phyloP scores from a whole-genome alignment of 2,888 invertebrate species.

The Ochlodes sylvanus region DNA sequence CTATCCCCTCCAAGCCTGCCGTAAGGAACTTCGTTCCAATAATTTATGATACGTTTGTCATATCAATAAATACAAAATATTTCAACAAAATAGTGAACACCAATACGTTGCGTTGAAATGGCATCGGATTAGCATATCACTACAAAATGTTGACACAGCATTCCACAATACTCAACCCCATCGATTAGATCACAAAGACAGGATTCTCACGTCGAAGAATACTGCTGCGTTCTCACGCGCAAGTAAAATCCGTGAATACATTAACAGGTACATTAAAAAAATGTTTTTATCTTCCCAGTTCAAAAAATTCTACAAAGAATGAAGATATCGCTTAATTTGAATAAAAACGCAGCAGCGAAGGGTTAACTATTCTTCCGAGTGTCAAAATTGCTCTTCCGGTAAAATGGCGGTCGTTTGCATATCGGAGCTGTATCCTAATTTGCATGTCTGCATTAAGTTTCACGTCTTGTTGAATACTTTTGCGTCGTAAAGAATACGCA shows the following conservation, averaged over 20 bases:
- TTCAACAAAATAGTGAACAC: not conserved
- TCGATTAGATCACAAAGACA: constrained; percentile 69
- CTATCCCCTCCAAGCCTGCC: too few species aligned
- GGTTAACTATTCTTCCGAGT: constrained; percentile 79
- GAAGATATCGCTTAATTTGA: constrained; percentile 66
- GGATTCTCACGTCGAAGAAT: constrained; percentile 66
- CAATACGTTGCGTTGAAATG: not conserved
- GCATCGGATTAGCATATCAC: constrained; percentile 71
- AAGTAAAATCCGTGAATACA: constrained; percentile 71
- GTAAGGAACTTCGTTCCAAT: too few species aligned
- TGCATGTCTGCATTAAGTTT: constrained; percentile 69
- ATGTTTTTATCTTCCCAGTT: constrained; percentile 66
- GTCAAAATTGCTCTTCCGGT: constrained; percentile 82
- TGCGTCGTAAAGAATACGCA: constrained; percentile 52
- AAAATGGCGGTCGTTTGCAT: constrained; percentile 77
- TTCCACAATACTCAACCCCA: constrained; percentile 76
- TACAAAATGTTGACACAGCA: constrained; percentile 79
- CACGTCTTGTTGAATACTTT: constrained; percentile 51
- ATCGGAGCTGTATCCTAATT: constrained; percentile 69
- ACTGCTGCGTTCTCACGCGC: constrained; percentile 64
- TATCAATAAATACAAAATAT: not conserved
- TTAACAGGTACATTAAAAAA: constrained; percentile 64
- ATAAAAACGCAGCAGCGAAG: constrained; percentile 72
- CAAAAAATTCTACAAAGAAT: constrained; percentile 47
- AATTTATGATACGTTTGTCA: too few species aligned